Percentiles rank a stretch among this genome's conserved stretches.
Evolutionary conservation across 2,888 invertebrate genomes (phyloP).

Genomic region (Dimorphilus gyrociliatus): DNA sequence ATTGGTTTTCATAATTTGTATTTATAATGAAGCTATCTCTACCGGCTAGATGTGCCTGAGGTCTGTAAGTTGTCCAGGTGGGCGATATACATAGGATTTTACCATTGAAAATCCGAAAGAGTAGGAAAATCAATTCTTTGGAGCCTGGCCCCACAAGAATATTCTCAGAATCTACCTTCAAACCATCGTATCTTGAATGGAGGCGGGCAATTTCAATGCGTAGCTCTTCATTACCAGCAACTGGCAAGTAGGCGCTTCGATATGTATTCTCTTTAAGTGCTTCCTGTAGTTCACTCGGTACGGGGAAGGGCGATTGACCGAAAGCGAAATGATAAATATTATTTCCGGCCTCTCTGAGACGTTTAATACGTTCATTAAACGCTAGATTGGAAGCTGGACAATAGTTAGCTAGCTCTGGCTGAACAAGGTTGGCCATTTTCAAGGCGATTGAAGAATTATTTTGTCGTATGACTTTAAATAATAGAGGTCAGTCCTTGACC

Average conservation of each 20-base stretch:
- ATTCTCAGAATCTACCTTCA: conserved; percentile 18
- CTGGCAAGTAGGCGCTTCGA: conserved; percentile 25
- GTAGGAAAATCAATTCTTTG: conserved; percentile 31
- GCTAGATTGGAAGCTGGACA: conserved; percentile 19
- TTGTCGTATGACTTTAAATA: too few species aligned
- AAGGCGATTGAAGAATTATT: too few species aligned
- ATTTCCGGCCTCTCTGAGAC: conserved; percentile 18
- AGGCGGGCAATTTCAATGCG: conserved; percentile 22
- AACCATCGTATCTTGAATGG: conserved; percentile 18
- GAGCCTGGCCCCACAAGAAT: conserved; percentile 31
- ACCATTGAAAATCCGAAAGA: conserved; percentile 26
- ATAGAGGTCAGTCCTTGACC: too few species aligned
- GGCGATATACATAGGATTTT: conserved; percentile 23
- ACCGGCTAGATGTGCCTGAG: conserved; percentile 23
- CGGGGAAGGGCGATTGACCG: conserved; percentile 34
- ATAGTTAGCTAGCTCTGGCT: conserved; percentile 15
- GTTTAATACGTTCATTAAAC: conserved; percentile 22
- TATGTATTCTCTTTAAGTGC: conserved; percentile 21
- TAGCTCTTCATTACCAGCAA: conserved; percentile 22
- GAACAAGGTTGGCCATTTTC: too few species aligned
- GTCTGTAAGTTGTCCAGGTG: conserved; percentile 32
- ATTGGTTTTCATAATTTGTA: conserved; percentile 16
- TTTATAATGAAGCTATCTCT: conserved; percentile 15
- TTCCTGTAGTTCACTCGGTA: conserved; percentile 21
- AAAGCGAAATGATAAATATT: conserved; percentile 31